Conservation (phyloP, 2,888 invertebrate genomes). For the Phlogophora meticulosa region DNA sequence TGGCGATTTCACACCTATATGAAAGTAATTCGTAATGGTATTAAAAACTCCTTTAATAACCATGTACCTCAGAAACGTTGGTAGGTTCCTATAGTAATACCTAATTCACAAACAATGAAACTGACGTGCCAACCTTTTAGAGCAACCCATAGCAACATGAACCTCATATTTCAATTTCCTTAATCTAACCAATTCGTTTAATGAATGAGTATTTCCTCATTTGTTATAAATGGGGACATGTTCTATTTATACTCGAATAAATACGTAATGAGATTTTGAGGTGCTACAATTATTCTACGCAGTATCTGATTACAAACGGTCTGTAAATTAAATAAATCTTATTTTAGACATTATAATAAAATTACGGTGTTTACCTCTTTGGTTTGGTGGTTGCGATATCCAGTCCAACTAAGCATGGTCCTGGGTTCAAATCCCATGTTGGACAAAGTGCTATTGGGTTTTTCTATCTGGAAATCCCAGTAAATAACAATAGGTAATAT, state of each 20-base stretch:
- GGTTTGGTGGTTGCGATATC: no score
- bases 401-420: no score
- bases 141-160: background rate
- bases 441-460: no score
- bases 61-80: no score
- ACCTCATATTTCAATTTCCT: slow-evolving; percentile 14
- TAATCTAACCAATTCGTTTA: background rate
- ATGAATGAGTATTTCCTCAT: slow-evolving; percentile 22
- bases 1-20: no score
- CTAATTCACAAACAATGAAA: background rate
- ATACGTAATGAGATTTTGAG: slow-evolving; percentile 25
- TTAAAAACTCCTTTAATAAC: no score
- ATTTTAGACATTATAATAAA: background rate
- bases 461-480: no score
- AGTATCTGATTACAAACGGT: slow-evolving; percentile 13
- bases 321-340: slow-evolving; percentile 13
- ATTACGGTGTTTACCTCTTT: no score
- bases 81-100: no score
- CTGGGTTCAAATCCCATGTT: no score
- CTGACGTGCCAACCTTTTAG: background rate
- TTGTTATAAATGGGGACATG: slow-evolving; percentile 2
- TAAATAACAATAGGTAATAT: no score
- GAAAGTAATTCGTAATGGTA: no score
- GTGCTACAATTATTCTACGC: slow-evolving; percentile 19
- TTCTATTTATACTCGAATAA: slow-evolving; percentile 27